These are phyloP conservation scores for Leptopilina boulardi DNA, from an alignment of 1,140 invertebrate genomes.

Conservation along the genomic window DNA sequence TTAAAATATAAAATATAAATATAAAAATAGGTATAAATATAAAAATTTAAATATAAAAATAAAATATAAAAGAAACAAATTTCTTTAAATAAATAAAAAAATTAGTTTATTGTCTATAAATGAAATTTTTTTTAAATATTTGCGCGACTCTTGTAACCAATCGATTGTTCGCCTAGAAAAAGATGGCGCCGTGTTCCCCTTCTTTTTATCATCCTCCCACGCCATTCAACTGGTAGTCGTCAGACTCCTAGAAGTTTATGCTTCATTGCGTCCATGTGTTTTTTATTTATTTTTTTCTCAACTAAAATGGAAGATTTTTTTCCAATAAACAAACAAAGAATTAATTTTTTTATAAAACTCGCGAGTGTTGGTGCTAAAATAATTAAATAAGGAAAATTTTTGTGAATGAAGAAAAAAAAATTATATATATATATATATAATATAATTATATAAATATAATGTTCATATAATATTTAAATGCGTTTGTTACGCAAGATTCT, in stretches of 20 bases:
- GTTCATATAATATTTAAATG: conserved; percentile 65
- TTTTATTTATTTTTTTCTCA: conserved; percentile 10
- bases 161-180: not conserved
- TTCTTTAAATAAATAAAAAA: too few relatives aligned
- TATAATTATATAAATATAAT: not conserved
- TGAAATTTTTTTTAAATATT: not conserved
- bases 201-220: not conserved
- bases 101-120: too few relatives aligned
- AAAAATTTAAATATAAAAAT: too few relatives aligned
- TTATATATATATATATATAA: too few relatives aligned
- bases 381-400: not conserved
- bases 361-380: not conserved
- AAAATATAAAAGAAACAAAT: too few relatives aligned
- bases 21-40: too few relatives aligned
- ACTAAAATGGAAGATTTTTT: not conserved
- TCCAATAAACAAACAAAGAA: not conserved
- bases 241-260: not conserved
- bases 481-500: conserved; percentile 68
- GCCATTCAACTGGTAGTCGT: not conserved
- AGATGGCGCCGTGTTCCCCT: not conserved
- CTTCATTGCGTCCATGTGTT: conserved; percentile 19
- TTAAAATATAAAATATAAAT: too few relatives aligned
- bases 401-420: not conserved
- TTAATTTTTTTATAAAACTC: not conserved
- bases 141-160: not conserved